Evolutionary conservation across 2,888 invertebrate genomes (phyloP).

Genomic region (Polymixis lichenea): DNA sequence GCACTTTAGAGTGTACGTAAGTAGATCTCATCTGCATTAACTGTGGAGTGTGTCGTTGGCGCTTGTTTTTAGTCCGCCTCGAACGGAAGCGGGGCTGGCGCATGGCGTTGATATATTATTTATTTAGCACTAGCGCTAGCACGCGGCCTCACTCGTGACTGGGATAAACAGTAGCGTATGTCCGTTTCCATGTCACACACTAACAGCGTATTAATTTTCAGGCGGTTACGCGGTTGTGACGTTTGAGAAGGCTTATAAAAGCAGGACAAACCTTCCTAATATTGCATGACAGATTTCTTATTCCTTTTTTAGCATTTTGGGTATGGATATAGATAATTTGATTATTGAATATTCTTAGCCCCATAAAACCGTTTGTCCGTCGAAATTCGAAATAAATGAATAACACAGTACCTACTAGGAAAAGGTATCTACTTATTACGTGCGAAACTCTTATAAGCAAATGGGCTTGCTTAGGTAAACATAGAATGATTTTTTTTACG

Average conservation of each 20-base stretch:
- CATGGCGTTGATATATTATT: slow-evolving; percentile 55
- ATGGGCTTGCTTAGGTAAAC: not conserved
- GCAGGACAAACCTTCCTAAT: not conserved
- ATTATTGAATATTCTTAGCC: no score
- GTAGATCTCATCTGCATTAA: slow-evolving; percentile 49
- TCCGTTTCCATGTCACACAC: slow-evolving; percentile 10
- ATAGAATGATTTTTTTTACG: not conserved
- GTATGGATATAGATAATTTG: not conserved
- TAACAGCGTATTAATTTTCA: slow-evolving; percentile 3
- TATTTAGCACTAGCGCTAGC: slow-evolving; percentile 37
- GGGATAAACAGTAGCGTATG: slow-evolving; percentile 24
- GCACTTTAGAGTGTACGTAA: slow-evolving; percentile 27
- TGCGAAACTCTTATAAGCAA: not conserved
- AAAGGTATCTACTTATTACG: not conserved
- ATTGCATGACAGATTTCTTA: not conserved
- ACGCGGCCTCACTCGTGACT: slow-evolving; percentile 9
- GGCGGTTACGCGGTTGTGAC: not conserved
- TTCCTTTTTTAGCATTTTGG: not conserved
- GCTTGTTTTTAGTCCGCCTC: slow-evolving; percentile 44
- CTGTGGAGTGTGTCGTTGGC: slow-evolving; percentile 29
- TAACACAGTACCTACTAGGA: no score
- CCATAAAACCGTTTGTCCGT: not conserved
- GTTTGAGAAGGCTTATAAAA: not conserved
- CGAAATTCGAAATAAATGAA: not conserved
- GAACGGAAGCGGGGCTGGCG: slow-evolving; percentile 48